Conservation (phyloP, 2,888 invertebrate genomes). For the Busseola fusca region DNA sequence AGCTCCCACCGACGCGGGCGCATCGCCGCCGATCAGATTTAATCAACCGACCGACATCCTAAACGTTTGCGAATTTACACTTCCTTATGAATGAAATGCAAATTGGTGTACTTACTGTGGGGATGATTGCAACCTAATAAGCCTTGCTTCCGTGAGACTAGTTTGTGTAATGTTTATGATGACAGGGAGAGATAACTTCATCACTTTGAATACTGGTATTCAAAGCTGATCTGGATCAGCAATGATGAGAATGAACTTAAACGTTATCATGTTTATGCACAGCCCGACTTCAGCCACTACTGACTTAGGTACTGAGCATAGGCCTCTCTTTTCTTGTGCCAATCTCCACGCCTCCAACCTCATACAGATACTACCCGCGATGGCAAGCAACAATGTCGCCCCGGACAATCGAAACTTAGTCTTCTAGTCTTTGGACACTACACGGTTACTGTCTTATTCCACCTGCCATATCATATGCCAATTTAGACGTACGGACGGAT, state of each 20-base stretch:
- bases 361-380: background rate
- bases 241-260: background rate
- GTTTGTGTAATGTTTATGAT: conserved; percentile 16
- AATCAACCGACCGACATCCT: conserved; percentile 58
- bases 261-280: background rate
- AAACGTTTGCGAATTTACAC: conserved; percentile 57
- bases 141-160: background rate
- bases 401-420: background rate
- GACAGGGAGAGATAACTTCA: background rate
- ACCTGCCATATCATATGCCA: background rate
- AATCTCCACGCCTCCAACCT: background rate
- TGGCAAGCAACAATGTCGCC: background rate
- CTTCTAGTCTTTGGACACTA: background rate
- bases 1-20: conserved; percentile 49
- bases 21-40: conserved; percentile 53
- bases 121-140: conserved; percentile 18
- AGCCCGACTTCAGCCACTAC: no score
- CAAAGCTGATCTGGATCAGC: background rate
- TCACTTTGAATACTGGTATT: conserved; percentile 3
- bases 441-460: background rate
- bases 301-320: background rate
- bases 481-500: background rate
- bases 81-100: conserved; percentile 54
- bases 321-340: background rate
- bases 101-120: conserved; percentile 35